These are phyloP conservation scores for Neelides folsomi DNA, from an alignment of 2,888 invertebrate species.

Conservation along the genomic window DNA sequence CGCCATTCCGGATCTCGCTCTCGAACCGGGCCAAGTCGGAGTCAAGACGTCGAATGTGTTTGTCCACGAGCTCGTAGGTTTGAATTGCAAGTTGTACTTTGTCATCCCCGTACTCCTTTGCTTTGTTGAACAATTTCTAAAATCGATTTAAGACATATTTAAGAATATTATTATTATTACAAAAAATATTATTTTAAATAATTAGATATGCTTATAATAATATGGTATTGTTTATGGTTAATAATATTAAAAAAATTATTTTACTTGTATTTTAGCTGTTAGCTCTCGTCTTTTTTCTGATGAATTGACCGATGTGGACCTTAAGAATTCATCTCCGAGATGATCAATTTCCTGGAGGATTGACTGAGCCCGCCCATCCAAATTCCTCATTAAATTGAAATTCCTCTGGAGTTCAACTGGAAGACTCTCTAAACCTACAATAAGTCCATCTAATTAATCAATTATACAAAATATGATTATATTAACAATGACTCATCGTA, in stretches of 20 bases:
- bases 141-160: constrained; percentile 1
- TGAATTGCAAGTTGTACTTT: constrained; percentile 95
- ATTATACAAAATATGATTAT: too few relatives aligned
- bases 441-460: too few relatives aligned
- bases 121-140: constrained; percentile 78
- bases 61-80: constrained; percentile 87
- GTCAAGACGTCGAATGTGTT: constrained; percentile 88
- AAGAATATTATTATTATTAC: background rate
- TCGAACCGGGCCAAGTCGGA: constrained; percentile 93
- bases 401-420: constrained; percentile 90
- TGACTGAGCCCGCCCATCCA: constrained; percentile 75
- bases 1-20: constrained; percentile 76
- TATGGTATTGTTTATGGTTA: too few relatives aligned
- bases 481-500: too few relatives aligned
- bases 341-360: constrained; percentile 76
- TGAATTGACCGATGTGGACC: constrained; percentile 55
- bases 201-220: too few relatives aligned
- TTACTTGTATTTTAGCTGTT: constrained; percentile 53
- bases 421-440: constrained; percentile 73
- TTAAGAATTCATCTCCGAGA: constrained; percentile 66
- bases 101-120: constrained; percentile 90
- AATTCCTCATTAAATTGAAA: constrained; percentile 87
- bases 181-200: constrained; percentile 1
- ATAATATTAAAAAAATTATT: background rate
- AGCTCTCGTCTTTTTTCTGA: constrained; percentile 70